phyloP scores from a whole-genome alignment of 2,113 vertebrate species.

The Nerophis lumbriciformis region DNA sequence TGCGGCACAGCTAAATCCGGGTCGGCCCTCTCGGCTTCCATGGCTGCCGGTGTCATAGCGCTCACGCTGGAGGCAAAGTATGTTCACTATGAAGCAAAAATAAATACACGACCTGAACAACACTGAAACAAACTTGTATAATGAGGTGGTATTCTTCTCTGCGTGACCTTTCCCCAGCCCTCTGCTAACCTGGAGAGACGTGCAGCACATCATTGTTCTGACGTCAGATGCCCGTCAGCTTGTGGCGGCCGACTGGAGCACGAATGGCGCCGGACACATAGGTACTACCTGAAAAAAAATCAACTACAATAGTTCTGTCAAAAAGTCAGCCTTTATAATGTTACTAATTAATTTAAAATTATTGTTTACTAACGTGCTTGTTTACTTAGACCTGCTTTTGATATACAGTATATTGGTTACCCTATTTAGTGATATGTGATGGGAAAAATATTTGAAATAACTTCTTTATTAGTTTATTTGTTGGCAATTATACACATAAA shows the following conservation, averaged over 20 bases:
- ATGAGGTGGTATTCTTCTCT: slow-evolving; percentile 17
- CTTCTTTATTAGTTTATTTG: too few species aligned
- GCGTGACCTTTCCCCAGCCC: slow-evolving; percentile 70
- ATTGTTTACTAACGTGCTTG: too few species aligned
- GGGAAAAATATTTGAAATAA: too few species aligned
- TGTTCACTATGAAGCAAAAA: slow-evolving; percentile 39
- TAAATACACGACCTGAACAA: background rate
- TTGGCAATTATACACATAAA: too few species aligned
- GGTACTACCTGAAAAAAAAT: slow-evolving; percentile 64
- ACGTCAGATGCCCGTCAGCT: slow-evolving; percentile 87
- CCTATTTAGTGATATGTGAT: too few species aligned
- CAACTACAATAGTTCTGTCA: too few species aligned
- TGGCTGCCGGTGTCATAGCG: slow-evolving; percentile 93
- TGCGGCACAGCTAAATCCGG: slow-evolving; percentile 82
- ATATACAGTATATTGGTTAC: too few species aligned
- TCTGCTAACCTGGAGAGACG: slow-evolving; percentile 93
- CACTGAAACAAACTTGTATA: background rate
- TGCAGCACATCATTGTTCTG: slow-evolving; percentile 94
- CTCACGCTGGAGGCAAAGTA: slow-evolving; percentile 96
- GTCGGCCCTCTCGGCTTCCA: slow-evolving; percentile 87
- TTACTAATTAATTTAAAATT: too few species aligned
- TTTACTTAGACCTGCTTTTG: too few species aligned
- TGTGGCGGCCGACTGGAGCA: slow-evolving; percentile 87
- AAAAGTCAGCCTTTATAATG: too few species aligned
- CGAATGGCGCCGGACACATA: slow-evolving; percentile 90